These are phyloP conservation scores for Synaphobranchus kaupii DNA, from an alignment of 2,797 vertebrate species.

Conservation along the genomic window DNA sequence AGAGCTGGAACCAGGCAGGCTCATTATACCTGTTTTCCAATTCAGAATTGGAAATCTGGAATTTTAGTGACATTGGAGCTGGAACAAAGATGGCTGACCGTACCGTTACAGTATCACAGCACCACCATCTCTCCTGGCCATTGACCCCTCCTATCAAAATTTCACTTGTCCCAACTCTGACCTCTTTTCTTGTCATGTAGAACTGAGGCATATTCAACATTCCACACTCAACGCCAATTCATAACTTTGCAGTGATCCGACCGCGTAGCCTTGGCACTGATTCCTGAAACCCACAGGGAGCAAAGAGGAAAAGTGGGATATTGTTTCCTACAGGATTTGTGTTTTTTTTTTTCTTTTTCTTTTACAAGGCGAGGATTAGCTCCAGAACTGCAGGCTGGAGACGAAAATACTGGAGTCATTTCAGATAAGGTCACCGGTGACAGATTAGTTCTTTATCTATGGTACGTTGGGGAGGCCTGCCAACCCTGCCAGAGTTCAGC, in stretches of 20 bases:
- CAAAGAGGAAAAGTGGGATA: conserved; percentile 13
- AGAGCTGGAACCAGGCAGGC: background rate
- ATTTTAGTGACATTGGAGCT: background rate
- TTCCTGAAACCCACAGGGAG: conserved; percentile 9
- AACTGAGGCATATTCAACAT: conserved; percentile 6
- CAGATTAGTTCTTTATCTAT: conserved; percentile 13
- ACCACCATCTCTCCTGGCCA: background rate
- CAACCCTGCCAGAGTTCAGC: background rate
- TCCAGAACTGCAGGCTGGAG: conserved; percentile 15
- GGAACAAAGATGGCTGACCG: background rate
- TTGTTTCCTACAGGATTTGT: conserved; percentile 8
- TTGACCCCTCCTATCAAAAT: background rate
- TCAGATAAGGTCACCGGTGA: conserved; percentile 15
- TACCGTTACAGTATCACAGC: background rate
- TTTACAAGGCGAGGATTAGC: conserved; percentile 15
- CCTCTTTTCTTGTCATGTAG: background rate
- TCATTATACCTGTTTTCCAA: background rate
- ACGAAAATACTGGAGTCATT: background rate
- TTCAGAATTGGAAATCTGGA: background rate
- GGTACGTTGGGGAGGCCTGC: background rate
- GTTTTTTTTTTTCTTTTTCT: background rate
- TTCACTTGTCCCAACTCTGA: conserved; percentile 16
- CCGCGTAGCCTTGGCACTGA: conserved; percentile 13
- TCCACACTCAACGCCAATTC: conserved; percentile 13
- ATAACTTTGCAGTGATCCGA: conserved; percentile 8